Conservation (phyloP, 2,113 vertebrate genomes). For the Oreochromis aureus region DNA sequence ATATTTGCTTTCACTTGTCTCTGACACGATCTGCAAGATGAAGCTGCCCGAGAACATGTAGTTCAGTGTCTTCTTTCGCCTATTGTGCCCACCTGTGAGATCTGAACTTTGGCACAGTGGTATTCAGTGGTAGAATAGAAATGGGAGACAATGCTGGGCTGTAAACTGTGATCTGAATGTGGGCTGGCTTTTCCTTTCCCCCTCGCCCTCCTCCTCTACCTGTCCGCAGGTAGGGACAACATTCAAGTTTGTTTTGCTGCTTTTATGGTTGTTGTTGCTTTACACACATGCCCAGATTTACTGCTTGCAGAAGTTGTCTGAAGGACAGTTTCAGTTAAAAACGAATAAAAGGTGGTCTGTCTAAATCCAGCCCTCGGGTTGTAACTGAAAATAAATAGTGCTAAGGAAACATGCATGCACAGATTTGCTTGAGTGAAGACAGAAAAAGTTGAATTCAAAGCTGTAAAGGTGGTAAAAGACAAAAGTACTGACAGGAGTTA, state of each 20-base stretch:
- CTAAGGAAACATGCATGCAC: neutral
- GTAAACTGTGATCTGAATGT: slow-evolving; percentile 7
- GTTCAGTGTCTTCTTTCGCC: slow-evolving; percentile 49
- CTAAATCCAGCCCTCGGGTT: neutral
- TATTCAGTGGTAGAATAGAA: slow-evolving; percentile 5
- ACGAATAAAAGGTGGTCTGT: neutral
- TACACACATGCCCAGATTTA: slow-evolving; percentile 44
- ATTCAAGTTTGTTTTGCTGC: neutral
- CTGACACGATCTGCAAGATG: slow-evolving; percentile 17
- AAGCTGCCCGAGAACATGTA: slow-evolving; percentile 13
- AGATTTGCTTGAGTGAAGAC: neutral
- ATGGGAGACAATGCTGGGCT: neutral
- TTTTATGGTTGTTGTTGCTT: slow-evolving; percentile 48
- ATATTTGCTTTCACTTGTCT: neutral
- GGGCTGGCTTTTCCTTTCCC: slow-evolving; percentile 28
- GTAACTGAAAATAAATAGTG: neutral
- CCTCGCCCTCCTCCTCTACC: neutral
- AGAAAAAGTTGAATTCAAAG: neutral
- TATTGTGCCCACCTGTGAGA: slow-evolving; percentile 40
- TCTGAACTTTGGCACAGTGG: slow-evolving; percentile 57
- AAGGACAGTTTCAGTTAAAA: neutral
- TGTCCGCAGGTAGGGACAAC: neutral
- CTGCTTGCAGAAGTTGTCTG: neutral
- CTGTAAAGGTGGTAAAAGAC: neutral
- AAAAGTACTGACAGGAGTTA: neutral